Evolutionary conservation across 2,888 invertebrate species (phyloP).

Genomic region (Pseudanteris insignis): DNA sequence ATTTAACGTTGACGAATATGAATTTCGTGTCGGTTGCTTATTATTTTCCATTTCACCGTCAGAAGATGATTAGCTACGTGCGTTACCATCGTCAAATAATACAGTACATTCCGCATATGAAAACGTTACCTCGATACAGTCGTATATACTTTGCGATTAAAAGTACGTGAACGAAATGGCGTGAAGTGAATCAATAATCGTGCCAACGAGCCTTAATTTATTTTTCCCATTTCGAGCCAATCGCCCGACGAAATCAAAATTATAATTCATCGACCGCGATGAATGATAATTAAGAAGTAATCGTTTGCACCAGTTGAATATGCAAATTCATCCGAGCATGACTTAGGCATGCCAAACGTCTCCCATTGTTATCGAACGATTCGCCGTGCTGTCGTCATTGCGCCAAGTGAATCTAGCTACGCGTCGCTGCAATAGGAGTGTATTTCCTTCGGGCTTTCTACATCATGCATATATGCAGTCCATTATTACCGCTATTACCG

Average conservation of each 20-base stretch:
- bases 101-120: too few relatives aligned
- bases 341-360: slow-evolving; percentile 23
- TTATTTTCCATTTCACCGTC: neutral
- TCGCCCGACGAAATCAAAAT: too few relatives aligned
- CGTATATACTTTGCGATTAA: too few relatives aligned
- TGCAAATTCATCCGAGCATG: slow-evolving; percentile 21
- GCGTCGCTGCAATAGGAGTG: slow-evolving; percentile 14
- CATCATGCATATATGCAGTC: slow-evolving; percentile 36
- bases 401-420: slow-evolving; percentile 10
- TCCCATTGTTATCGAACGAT: slow-evolving; percentile 31
- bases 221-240: too few relatives aligned
- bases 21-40: slow-evolving; percentile 3
- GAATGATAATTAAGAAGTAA: slow-evolving; percentile 29
- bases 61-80: too few relatives aligned
- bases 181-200: too few relatives aligned
- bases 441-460: slow-evolving; percentile 25
- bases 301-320: slow-evolving; percentile 3
- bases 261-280: neutral
- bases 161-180: too few relatives aligned
- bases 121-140: too few relatives aligned
- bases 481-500: slow-evolving; percentile 27
- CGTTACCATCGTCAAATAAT: too few relatives aligned
- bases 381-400: slow-evolving; percentile 25
- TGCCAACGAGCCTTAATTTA: too few relatives aligned
- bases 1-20: slow-evolving; percentile 7